Evolutionary conservation across 2,113 vertebrate species (phyloP).

Genomic region (Pterocles gutturalis): DNA sequence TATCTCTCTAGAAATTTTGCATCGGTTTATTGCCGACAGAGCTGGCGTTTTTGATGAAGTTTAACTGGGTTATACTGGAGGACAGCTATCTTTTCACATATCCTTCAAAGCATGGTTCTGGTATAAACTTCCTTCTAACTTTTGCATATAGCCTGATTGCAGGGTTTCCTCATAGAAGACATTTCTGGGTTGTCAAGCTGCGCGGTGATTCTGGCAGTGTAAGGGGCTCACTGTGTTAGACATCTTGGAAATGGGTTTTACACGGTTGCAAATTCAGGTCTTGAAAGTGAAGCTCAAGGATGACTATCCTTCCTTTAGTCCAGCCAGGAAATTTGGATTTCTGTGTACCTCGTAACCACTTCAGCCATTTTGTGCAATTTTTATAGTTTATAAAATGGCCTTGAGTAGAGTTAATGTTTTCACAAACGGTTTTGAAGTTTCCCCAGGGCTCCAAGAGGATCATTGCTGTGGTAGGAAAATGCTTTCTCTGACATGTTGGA

Average conservation of each 20-base stretch:
- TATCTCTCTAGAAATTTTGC: background rate
- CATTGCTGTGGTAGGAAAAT: background rate
- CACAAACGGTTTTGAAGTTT: background rate
- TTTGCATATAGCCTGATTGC: accelerated
- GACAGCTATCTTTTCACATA: background rate
- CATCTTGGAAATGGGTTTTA: background rate
- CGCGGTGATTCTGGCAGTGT: background rate
- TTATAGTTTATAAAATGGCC: background rate
- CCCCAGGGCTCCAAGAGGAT: background rate
- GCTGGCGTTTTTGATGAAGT: background rate
- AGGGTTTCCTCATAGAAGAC: background rate
- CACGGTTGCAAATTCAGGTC: background rate
- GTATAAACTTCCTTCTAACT: background rate
- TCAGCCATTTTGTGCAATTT: background rate
- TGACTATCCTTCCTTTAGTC: background rate
- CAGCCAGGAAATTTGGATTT: background rate
- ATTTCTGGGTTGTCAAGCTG: background rate
- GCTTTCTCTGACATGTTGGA: background rate
- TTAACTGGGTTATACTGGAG: background rate
- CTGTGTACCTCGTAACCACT: accelerated
- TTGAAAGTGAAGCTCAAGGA: background rate
- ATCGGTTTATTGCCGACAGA: background rate
- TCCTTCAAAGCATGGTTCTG: background rate
- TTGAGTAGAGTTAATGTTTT: background rate
- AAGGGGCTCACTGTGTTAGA: background rate